These are phyloP conservation scores for Monodelphis domestica DNA, from an alignment of 2,797 vertebrate genomes.

Conservation along the genomic window DNA sequence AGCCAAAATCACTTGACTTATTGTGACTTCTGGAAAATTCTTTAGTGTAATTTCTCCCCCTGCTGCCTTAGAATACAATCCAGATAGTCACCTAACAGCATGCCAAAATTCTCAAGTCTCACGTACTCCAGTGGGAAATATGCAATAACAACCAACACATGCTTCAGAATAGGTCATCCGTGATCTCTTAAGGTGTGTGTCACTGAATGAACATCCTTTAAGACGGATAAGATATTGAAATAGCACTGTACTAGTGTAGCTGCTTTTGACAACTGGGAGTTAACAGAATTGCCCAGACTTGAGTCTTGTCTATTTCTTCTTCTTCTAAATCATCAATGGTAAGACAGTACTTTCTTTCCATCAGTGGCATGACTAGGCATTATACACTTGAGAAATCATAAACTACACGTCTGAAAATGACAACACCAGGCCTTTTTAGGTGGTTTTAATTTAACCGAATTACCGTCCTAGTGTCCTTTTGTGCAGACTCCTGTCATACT, in stretches of 20 bases:
- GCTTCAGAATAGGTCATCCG: constrained; percentile 15
- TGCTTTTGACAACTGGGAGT: neutral
- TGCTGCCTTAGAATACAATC: neutral
- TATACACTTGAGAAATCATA: neutral
- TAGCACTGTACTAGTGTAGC: neutral
- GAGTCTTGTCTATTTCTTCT: neutral
- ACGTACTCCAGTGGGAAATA: neutral
- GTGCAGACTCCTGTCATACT: neutral
- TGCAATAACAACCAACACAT: neutral
- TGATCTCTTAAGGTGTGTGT: constrained; percentile 1
- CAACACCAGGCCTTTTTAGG: constrained; percentile 15
- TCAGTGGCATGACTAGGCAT: neutral
- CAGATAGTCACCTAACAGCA: neutral
- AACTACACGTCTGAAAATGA: neutral
- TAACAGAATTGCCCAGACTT: neutral
- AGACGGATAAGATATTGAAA: constrained; percentile 22
- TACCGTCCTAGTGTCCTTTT: neutral
- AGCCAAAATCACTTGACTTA: too few species aligned
- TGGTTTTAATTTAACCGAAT: constrained; percentile 16
- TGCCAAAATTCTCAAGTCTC: neutral
- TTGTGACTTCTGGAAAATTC: neutral
- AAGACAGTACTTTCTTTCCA: constrained; percentile 14
- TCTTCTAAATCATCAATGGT: neutral
- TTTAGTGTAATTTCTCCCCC: neutral
- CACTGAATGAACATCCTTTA: constrained; percentile 30